Evolutionary conservation across 2,888 invertebrate genomes (phyloP), one percentile per base, ranked within the genome.

Genomic region (Diarsia dahlii): DNA sequence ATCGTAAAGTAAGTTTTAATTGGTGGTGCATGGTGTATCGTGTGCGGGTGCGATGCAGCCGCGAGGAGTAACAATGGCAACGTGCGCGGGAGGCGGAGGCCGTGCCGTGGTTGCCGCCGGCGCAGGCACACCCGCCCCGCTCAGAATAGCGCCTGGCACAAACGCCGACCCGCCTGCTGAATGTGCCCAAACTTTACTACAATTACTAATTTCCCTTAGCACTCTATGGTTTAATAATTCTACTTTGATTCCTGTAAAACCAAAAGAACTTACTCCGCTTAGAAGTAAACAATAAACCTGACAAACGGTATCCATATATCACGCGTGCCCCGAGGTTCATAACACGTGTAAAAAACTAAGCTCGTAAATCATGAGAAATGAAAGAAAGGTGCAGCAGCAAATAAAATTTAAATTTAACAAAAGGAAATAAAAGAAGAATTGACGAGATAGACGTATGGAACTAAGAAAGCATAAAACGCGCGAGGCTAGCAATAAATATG

Each of bases 51-150:
- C 91, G 90, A 90, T 88, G 89, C 80, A 80, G 85, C 85, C 85
- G 82, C 84, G 84, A 87, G 87, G 81, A 76, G 78, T 84, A 94
- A 95, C 95, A 95, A 95, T 95, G 92, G 94, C 93, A 87, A 91
- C 94, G 94, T 94, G 94, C 91, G 91, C 90, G 90, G 93, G 92
- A 93, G 95, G 96, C 95, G 95, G 95, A 91, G 92, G 93, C 88
- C 89, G 74, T 81, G 84, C 91, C 94, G 94, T 95, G 94, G 91
- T 91, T 88, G 94, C 94, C 94, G 92, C 90, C 91, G 93, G 94
- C 93, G 71, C 74, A 81, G 73, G 83, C 80, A 82, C 90, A 79
- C 87, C 92, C 90, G 91, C 92, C 92, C 92, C 92, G 92, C 92
- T 92, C 92, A 83, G 90, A 91, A 92, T 91, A 90, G 89, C 93